These are phyloP conservation scores for Syrrhaptes paradoxus DNA, from an alignment of 2,113 vertebrate genomes.

Conservation along the genomic window DNA sequence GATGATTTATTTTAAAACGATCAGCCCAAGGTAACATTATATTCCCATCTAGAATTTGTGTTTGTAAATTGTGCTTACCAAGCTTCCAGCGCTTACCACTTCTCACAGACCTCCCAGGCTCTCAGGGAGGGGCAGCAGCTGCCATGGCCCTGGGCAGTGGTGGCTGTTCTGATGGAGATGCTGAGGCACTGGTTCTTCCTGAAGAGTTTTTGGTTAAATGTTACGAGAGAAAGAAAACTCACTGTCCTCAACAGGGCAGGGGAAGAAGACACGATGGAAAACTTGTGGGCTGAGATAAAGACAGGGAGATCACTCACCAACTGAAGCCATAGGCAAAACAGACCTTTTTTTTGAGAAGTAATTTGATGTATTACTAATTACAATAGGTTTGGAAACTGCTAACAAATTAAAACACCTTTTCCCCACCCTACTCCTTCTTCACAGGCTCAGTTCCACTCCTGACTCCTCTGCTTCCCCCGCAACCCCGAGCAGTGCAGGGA, in stretches of 20 bases:
- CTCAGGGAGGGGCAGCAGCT: background rate
- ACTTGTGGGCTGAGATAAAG: background rate
- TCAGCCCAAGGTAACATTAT: slow-evolving; percentile 41
- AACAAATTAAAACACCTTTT: background rate
- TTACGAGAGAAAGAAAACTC: background rate
- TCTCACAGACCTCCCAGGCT: background rate
- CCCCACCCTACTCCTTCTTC: background rate
- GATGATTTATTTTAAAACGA: background rate
- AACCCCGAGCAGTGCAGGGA: fast-evolving
- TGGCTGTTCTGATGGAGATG: background rate
- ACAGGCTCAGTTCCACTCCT: background rate
- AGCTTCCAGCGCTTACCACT: background rate
- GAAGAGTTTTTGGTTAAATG: background rate
- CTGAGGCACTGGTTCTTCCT: background rate
- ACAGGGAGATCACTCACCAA: background rate
- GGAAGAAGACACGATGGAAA: background rate
- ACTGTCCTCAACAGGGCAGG: background rate
- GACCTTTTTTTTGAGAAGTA: background rate
- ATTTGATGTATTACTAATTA: background rate
- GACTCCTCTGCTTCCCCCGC: background rate
- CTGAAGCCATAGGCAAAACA: background rate
- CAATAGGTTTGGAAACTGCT: background rate
- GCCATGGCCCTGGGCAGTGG: background rate
- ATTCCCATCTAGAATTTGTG: background rate
- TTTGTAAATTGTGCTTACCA: background rate